Evolutionary conservation across 2,797 vertebrate species (phyloP), one percentile per base, ranked within the genome.

Genomic region (Kryptopterus vitreolus): DNA sequence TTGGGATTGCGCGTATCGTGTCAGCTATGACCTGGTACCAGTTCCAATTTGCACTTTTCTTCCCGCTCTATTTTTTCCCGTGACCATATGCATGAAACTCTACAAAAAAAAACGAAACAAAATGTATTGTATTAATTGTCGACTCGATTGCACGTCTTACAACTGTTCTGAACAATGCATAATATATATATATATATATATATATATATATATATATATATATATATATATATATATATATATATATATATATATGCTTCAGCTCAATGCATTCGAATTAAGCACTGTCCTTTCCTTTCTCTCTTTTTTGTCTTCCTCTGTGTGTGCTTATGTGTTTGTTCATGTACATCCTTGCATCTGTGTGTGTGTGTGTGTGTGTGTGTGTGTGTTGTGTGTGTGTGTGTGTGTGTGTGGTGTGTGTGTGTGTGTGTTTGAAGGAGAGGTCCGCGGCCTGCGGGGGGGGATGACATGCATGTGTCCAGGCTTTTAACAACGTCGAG

Each of bases 401-500:
- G 24, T 43, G 79, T 77, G 55, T 80, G 29, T 82, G 16, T 31
- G 65, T 73, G 82, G 50, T 83, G 73, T 78, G 59, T 80, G 33
- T 58, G 50, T 77, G 69, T 80, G 84, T 78, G 52, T 82, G 71
- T 84, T 81, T 82, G 58, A 86, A 88, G 87, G 85, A 88, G 86
- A 83, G 84, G 86, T 89, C 85, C 78, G 76, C 83, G 59, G 81
- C 83, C 81, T 78, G 81, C 81, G 79, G 87, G 85, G 87, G 85
- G 85, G 84, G 87, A 88, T 90, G 89, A 88, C 89, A 90, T 90
- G 89, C 89, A 84, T 89, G 87, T 88, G 80, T 85, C 88, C 88
- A 87, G 87, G 88, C 87, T 88, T 87, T 85, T 94, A 92, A 93
- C 91, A 92, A 81, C 92, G 87, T 88, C 89, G 91, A 93, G 89